These are phyloP conservation scores for Amphipyra tragopoginis DNA, from an alignment of 2,888 invertebrate genomes.

Conservation along the genomic window DNA sequence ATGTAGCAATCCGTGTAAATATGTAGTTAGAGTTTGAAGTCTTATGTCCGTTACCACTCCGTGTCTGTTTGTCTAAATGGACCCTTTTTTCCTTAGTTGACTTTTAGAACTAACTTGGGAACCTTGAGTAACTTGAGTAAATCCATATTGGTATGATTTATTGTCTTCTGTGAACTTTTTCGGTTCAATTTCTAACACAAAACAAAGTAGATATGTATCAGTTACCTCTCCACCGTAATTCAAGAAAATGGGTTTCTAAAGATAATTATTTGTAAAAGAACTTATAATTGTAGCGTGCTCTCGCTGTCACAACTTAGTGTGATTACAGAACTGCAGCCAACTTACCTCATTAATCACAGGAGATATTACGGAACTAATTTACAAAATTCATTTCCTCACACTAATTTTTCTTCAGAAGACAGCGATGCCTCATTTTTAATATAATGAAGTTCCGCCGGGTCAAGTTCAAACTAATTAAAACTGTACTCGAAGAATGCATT, in stretches of 20 bases:
- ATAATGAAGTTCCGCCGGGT: conserved; percentile 56
- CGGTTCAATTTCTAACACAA: neutral
- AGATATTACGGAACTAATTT: conserved; percentile 37
- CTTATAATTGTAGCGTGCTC: too few relatives aligned
- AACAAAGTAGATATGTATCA: neutral
- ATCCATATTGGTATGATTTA: conserved; percentile 26
- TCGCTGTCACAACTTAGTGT: neutral
- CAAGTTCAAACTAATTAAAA: conserved; percentile 66
- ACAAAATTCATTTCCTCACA: conserved; percentile 40
- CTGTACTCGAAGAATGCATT: conserved; percentile 57
- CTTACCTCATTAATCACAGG: conserved; percentile 45
- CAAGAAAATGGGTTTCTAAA: neutral
- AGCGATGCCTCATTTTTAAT: conserved; percentile 51
- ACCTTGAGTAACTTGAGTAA: conserved; percentile 10
- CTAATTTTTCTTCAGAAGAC: conserved; percentile 38
- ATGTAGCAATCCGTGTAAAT: too few relatives aligned
- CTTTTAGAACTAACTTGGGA: conserved; percentile 1
- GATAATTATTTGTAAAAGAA: too few relatives aligned
- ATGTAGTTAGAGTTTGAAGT: too few relatives aligned
- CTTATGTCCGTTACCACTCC: too few relatives aligned
- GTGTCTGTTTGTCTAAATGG: too few relatives aligned
- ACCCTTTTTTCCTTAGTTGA: neutral
- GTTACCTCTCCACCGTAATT: neutral
- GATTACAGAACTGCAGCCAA: conserved; percentile 26
- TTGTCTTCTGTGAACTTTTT: conserved; percentile 21